Percentiles rank a stretch among this genome's conserved stretches.
Evolutionary conservation across 2,797 vertebrate genomes (phyloP).

Genomic region (Pteronotus mesoamericanus): DNA sequence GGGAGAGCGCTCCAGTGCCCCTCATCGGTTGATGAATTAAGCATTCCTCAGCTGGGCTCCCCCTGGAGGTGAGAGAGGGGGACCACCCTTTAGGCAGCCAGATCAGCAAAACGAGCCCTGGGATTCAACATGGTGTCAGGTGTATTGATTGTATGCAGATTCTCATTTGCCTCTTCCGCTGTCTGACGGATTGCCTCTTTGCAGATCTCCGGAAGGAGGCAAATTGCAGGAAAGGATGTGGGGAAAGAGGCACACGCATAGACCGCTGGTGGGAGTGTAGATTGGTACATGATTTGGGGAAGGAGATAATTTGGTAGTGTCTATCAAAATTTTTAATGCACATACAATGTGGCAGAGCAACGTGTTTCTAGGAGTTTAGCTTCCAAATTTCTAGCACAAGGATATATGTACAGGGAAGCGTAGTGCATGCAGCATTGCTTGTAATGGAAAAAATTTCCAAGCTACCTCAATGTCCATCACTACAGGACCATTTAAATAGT

Average conservation of each 20-base stretch:
- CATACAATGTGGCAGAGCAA: background rate
- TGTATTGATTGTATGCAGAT: background rate
- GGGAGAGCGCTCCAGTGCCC: background rate
- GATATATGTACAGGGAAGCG: background rate
- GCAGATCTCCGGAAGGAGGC: conserved; percentile 15
- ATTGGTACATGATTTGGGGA: background rate
- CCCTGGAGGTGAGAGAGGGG: background rate
- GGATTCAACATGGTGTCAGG: conserved; percentile 14
- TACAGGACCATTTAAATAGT: background rate
- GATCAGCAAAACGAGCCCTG: background rate
- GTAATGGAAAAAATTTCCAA: background rate
- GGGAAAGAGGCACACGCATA: background rate
- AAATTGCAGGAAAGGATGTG: background rate
- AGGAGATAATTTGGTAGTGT: background rate
- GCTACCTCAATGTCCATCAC: background rate
- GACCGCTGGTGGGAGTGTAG: background rate
- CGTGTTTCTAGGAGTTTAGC: background rate
- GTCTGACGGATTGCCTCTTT: conserved; percentile 22
- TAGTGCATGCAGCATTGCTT: background rate
- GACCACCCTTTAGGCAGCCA: background rate
- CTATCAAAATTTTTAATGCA: background rate
- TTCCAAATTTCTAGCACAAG: background rate
- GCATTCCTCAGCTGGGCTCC: background rate
- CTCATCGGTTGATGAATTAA: background rate
- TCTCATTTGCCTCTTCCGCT: background rate